These are phyloP conservation scores for Phenganax stokvisi DNA, from an alignment of 92 coral and sea anemone genomes.

Conservation along the genomic window DNA sequence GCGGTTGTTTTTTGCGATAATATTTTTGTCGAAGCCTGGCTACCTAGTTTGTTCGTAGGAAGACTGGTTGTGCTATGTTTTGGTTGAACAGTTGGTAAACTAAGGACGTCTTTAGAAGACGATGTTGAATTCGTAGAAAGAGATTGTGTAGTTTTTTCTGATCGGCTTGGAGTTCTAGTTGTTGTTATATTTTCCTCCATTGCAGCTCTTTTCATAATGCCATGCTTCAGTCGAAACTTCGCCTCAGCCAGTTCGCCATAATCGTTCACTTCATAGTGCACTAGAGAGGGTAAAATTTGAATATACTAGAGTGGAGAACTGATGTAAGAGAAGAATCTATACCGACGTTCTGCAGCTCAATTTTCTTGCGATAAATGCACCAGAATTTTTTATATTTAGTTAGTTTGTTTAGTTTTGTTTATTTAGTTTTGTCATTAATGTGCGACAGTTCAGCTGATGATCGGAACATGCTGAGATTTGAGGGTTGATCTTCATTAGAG, in stretches of 20 bases:
- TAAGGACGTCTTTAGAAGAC: background rate
- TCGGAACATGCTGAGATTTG: too few species aligned
- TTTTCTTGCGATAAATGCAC: too few species aligned
- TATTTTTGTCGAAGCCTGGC: background rate
- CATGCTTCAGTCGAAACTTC: background rate
- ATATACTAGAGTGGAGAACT: too few species aligned
- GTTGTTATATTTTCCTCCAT: background rate
- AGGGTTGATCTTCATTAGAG: too few species aligned
- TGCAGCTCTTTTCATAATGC: conserved; percentile 14
- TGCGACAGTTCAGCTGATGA: too few species aligned
- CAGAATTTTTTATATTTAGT: too few species aligned
- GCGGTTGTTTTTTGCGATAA: background rate
- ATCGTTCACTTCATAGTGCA: conserved; percentile 12
- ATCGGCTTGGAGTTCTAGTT: background rate
- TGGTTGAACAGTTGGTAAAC: background rate
- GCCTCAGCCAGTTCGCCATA: background rate
- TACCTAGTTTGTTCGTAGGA: background rate
- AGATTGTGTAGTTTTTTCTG: background rate
- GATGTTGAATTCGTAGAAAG: background rate
- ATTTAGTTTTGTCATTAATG: too few species aligned
- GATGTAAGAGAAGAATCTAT: too few species aligned
- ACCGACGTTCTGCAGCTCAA: too few species aligned
- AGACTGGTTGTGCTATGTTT: background rate
- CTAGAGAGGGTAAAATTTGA: background rate
- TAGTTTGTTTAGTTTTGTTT: too few species aligned